Conservation (phyloP, 2,113 vertebrate genomes). For the Gila orcuttii region DNA sequence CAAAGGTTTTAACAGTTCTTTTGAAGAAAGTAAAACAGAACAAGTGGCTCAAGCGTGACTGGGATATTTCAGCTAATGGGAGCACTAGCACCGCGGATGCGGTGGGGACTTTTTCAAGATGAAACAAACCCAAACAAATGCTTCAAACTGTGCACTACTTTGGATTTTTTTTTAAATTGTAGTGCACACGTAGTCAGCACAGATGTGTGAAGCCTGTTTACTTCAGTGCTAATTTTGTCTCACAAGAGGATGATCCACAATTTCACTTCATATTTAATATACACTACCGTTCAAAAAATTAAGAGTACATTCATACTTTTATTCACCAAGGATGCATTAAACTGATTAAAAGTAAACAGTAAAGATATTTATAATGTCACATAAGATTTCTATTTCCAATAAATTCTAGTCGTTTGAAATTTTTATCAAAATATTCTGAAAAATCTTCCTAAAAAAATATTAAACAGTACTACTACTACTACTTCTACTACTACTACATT, state of each 20-base stretch:
- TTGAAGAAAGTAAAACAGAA: slow-evolving; percentile 51
- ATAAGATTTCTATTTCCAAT: background rate
- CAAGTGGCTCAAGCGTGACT: slow-evolving; percentile 46
- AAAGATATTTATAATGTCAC: background rate
- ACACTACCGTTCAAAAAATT: background rate
- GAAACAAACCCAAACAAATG: slow-evolving; percentile 12
- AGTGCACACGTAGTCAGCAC: background rate
- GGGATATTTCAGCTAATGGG: slow-evolving; percentile 35
- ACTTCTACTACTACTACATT: too few relatives aligned
- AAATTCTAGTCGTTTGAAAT: background rate
- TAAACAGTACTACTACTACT: background rate
- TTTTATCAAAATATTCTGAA: background rate
- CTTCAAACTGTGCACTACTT: slow-evolving; percentile 20
- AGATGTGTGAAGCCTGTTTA: background rate
- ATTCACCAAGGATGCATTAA: background rate
- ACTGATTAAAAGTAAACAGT: background rate
- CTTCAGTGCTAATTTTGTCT: background rate
- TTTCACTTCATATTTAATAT: slow-evolving; percentile 2
- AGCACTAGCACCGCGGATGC: background rate
- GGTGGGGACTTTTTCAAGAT: slow-evolving; percentile 15
- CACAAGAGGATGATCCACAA: background rate
- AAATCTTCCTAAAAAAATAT: background rate
- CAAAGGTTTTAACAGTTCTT: slow-evolving; percentile 46
- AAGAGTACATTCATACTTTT: background rate
- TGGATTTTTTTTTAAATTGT: background rate